phyloP scores from a whole-genome alignment of 2,113 vertebrate species.

The Laticauda laticaudata region DNA sequence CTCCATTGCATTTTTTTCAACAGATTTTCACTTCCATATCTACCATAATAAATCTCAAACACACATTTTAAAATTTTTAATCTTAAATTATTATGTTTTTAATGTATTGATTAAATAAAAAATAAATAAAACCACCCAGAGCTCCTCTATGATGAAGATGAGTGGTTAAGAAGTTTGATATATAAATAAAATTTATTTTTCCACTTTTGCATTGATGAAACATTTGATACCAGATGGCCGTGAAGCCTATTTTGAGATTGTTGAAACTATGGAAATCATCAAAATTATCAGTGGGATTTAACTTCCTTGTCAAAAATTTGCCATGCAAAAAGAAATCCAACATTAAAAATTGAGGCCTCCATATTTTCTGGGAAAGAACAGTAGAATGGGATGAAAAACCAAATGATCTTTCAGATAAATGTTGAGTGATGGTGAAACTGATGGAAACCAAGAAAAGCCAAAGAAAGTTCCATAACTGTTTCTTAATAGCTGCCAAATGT shows the following conservation, averaged over 20 bases:
- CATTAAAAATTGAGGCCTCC: slow-evolving; percentile 35
- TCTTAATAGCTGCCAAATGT: slow-evolving; percentile 20
- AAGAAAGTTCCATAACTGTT: slow-evolving; percentile 19
- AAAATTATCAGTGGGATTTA: slow-evolving; percentile 4
- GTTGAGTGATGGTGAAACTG: slow-evolving; percentile 25
- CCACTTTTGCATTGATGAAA: slow-evolving; percentile 18
- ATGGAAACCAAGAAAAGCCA: slow-evolving; percentile 9
- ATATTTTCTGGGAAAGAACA: slow-evolving; percentile 39
- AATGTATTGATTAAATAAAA: not conserved
- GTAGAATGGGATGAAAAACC: slow-evolving; percentile 21
- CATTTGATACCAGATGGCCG: slow-evolving; percentile 29
- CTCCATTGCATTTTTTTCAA: not conserved
- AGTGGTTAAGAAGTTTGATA: not conserved
- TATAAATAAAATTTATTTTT: slow-evolving; percentile 12
- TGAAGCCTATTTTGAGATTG: slow-evolving; percentile 28
- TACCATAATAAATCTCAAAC: not conserved
- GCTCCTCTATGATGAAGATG: not conserved
- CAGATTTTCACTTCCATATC: slow-evolving; percentile 10
- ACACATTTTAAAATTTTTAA: not conserved
- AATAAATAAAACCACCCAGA: not conserved
- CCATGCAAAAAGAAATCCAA: slow-evolving; percentile 24
- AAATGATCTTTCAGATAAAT: slow-evolving; percentile 13
- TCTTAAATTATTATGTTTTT: not conserved
- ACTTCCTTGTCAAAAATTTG: slow-evolving; percentile 3
- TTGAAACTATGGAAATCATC: slow-evolving; percentile 6